Base-by-base conservation (phyloP, 2,888 invertebrate genomes). In the Octodonta nipae region DNA sequence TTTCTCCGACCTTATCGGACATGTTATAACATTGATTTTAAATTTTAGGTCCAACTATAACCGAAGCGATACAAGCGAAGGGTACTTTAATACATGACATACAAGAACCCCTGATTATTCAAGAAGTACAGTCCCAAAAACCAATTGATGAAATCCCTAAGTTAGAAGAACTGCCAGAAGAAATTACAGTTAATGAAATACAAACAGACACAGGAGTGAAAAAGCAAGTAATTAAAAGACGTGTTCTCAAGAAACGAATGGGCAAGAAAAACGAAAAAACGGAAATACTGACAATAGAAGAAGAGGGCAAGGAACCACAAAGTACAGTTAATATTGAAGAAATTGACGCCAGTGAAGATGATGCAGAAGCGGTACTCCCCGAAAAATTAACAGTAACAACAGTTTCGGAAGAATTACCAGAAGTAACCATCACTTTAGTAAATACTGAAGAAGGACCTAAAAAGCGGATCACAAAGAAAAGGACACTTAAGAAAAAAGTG, bases 211-310 rank as follows among this genome's bases (percentile, higher is more conserved):
- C 46, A 28, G 52, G 54, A 6, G 43, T 50, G 17, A 51, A 45
- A 35, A 54, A 43, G 5, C 61, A 63, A 35, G 51, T 63, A 2
- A 64, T 68, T 8, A 67, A 65, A 39, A 66, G 66, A 37, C 58
- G 56, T 5, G 58, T 59, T 29, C 55, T 63, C 2, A 61, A 59
- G 36, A 63, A 61, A 31, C 52, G 58, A 2, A 46, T 55, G 17
- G 58, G 54, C 37, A 38, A 50, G 26, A 57, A 57, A 45, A 51
- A 52, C 36, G 57, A 59, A 46, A 46, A 43, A 8, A 47, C 60
- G 5, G 54, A 58, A 46, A 57, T 57, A 16, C 33, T 41, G 3
- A 45, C 47, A 11, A 41, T 43, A 3, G 44, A 47, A 30, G 40
- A 43, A 32, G 42, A 46, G 30, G 60, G 56, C 15, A 40, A 36